Percentiles rank a stretch among this genome's conserved stretches.
Evolutionary conservation across 2,113 vertebrate species (phyloP).

Genomic region (Dissostichus mawsoni): DNA sequence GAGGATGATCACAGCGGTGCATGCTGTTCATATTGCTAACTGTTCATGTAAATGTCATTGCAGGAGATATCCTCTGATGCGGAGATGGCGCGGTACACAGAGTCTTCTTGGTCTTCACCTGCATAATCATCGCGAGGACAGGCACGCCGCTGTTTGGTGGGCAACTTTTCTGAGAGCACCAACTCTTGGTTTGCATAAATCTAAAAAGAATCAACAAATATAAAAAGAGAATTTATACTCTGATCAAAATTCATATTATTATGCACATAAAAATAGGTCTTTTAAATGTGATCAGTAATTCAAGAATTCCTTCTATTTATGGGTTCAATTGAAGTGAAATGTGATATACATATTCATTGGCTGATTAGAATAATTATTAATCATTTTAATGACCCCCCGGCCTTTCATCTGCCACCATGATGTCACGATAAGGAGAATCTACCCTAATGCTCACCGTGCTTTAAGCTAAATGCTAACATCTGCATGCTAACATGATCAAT

Average conservation of each 20-base stretch:
- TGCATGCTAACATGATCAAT: too few species aligned
- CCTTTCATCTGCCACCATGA: too few species aligned
- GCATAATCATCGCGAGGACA: neutral
- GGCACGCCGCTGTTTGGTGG: neutral
- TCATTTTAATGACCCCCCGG: too few species aligned
- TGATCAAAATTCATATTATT: neutral
- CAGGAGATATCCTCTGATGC: slow-evolving; percentile 6
- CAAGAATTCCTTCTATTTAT: neutral
- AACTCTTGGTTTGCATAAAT: slow-evolving; percentile 12
- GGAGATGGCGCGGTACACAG: slow-evolving; percentile 10
- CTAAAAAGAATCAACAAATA: slow-evolving; percentile 3
- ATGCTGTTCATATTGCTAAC: too few species aligned
- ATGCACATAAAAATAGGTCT: neutral
- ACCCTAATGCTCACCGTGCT: too few species aligned
- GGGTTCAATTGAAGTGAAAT: neutral
- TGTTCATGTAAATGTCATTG: neutral
- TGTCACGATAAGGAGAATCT: too few species aligned
- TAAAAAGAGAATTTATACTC: neutral
- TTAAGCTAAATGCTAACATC: too few species aligned
- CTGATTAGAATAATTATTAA: neutral
- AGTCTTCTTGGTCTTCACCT: neutral
- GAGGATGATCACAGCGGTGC: neutral
- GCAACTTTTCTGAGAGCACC: fast-evolving
- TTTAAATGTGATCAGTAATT: neutral
- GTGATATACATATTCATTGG: neutral